Evolutionary conservation across 2,888 invertebrate genomes (phyloP).

Genomic region (Piscicola geometra): DNA sequence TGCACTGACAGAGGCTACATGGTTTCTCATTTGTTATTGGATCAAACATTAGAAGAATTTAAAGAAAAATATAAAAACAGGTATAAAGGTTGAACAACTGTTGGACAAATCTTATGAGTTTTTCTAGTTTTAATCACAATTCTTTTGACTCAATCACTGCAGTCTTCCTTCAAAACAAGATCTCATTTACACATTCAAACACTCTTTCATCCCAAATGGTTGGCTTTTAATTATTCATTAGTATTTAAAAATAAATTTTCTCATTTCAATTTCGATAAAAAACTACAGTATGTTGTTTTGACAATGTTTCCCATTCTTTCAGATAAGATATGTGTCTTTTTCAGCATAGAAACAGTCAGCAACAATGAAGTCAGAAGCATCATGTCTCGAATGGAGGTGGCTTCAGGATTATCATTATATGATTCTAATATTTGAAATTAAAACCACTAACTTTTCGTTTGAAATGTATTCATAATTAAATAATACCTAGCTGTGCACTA

Average conservation of each 20-base stretch:
- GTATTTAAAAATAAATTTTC: neutral
- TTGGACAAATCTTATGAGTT: neutral
- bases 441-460: too few relatives aligned
- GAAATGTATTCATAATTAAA: too few relatives aligned
- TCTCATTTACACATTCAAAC: neutral
- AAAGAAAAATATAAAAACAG: constrained; percentile 5
- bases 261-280: neutral
- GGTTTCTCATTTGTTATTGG: constrained; percentile 22
- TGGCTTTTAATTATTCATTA: neutral
- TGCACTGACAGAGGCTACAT: constrained; percentile 34
- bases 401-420: too few relatives aligned
- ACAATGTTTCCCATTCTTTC: neutral
- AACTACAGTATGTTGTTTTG: neutral
- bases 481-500: too few relatives aligned
- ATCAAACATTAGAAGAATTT: constrained; percentile 30
- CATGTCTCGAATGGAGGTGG: constrained; percentile 1
- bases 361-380: neutral
- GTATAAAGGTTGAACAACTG: neutral
- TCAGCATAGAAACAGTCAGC: neutral
- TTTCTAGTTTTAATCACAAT: neutral
- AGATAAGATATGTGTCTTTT: neutral
- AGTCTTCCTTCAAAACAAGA: neutral
- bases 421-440: too few relatives aligned
- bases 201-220: neutral
- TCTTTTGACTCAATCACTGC: neutral